A percentile compares a stretch with the other conserved stretches of the same genome.
These are phyloP conservation scores for Aulostomus chinensis DNA, from an alignment of 2,797 vertebrate genomes.

Conservation along the genomic window DNA sequence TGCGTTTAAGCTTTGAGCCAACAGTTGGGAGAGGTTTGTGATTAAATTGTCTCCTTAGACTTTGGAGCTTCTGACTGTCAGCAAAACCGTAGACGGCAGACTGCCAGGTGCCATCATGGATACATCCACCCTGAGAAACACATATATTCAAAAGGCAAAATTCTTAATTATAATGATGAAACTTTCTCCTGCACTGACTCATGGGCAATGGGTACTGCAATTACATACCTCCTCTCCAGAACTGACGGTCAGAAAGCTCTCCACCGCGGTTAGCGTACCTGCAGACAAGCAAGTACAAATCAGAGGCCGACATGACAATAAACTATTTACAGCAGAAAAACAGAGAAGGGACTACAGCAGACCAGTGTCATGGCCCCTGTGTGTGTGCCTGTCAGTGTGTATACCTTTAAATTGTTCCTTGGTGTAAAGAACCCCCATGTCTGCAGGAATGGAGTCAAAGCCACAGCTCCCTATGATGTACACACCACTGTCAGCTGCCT, in stretches of 20 bases:
- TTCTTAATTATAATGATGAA: neutral
- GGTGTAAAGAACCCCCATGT: slow-evolving; percentile 94
- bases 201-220: slow-evolving; percentile 12
- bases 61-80: slow-evolving; percentile 81
- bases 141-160: neutral
- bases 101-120: slow-evolving; percentile 96
- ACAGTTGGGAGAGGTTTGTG: slow-evolving; percentile 85
- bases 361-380: neutral
- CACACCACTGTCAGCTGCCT: slow-evolving; percentile 88
- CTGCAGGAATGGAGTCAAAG: slow-evolving; percentile 96
- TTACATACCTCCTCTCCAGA: slow-evolving; percentile 86
- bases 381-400: neutral
- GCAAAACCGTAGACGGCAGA: slow-evolving; percentile 90
- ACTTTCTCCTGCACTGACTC: neutral
- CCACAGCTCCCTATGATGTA: slow-evolving; percentile 95
- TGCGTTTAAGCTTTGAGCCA: slow-evolving; percentile 88
- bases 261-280: slow-evolving; percentile 92
- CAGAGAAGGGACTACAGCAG: neutral
- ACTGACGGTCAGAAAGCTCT: slow-evolving; percentile 89
- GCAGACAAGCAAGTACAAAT: slow-evolving; percentile 17
- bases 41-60: slow-evolving; percentile 85
- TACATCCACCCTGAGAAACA: slow-evolving; percentile 78
- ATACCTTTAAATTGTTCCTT: slow-evolving; percentile 90
- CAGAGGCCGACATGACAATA: neutral
- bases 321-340: neutral